Percentiles rank a stretch among this genome's conserved stretches.
phyloP scores from a whole-genome alignment of 2,888 invertebrate species.

The Aproaerema taeniolella region DNA sequence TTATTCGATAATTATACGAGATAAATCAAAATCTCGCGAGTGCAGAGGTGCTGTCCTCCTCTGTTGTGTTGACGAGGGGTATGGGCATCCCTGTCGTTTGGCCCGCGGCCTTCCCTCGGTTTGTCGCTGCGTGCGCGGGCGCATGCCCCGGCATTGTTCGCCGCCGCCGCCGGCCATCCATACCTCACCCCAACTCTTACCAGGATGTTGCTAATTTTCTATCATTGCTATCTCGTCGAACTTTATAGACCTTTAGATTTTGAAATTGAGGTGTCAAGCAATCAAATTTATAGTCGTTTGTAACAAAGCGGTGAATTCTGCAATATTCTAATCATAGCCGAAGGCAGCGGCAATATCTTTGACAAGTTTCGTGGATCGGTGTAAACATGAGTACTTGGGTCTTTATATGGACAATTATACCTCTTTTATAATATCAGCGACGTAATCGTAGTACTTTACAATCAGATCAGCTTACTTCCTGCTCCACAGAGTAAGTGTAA shows the following conservation, averaged over 20 bases:
- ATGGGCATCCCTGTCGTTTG: slow-evolving; percentile 37
- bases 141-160: slow-evolving; percentile 53
- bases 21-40: slow-evolving; percentile 70
- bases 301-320: slow-evolving; percentile 35
- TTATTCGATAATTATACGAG: slow-evolving; percentile 73
- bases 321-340: slow-evolving; percentile 50
- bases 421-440: slow-evolving; percentile 6
- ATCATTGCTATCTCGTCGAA: slow-evolving; percentile 67
- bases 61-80: slow-evolving; percentile 26
- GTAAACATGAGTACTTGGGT: slow-evolving; percentile 5
- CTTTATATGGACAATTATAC: slow-evolving; percentile 9
- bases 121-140: slow-evolving; percentile 49
- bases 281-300: slow-evolving; percentile 62
- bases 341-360: slow-evolving; percentile 25
- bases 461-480: neutral
- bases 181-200: slow-evolving; percentile 68
- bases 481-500: slow-evolving; percentile 21
- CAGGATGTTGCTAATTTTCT: slow-evolving; percentile 75
- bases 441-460: slow-evolving; percentile 2
- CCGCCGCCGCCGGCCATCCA: slow-evolving; percentile 55
- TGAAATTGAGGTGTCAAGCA: slow-evolving; percentile 70
- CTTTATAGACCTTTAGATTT: slow-evolving; percentile 67
- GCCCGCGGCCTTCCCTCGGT: slow-evolving; percentile 41
- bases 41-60: slow-evolving; percentile 40
- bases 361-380: slow-evolving; percentile 2